Evolutionary conservation across 2,888 invertebrate genomes (phyloP), one percentile per base, ranked within the genome.

Genomic region (Himalopsyche anomala): DNA sequence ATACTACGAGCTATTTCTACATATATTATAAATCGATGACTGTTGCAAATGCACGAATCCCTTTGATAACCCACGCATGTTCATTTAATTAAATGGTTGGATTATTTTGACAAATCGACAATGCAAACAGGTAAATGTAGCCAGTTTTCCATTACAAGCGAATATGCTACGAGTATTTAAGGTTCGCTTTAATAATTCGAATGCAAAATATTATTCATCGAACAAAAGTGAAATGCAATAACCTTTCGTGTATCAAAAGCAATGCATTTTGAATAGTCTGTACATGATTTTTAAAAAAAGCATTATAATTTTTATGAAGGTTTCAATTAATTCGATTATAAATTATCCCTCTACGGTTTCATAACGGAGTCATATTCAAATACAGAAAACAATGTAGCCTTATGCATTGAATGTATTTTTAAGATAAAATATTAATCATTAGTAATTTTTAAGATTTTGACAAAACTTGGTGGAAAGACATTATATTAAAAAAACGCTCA

Each of bases 51-150:
- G 19, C 8, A 9, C 62, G 19, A 62, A 19, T 62, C 62, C 11
- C 19, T 62, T 62, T 62, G 62, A 62, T 62, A 62, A 62, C 62
- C 28, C n/a, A 11, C 62, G 19, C 19, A 62, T 62, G 62, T 62
- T 62, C 8, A 28, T 62, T 19, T 19, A 62, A 62, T 62, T 62
- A 19, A 62, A 62, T 19, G 62, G 28, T 11, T 62, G 6, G 62
- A 62, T 62, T 62, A 62, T 62, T 62, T n/a, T 19, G 62, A 62
- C 62, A 62, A 62, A 62, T 62, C 19, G 62, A 28, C 62, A 19
- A 28, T 28, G 8, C 28, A 19, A 62, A 62, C 62, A 62, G 62
- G 62, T 62, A 62, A 62, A 2, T 28, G 62, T 28, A 62, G 8
- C 9, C 19, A 62, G 62, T 19, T 62, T 62, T 28, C n/a, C 28